Percentiles rank a stretch among this genome's conserved stretches.
phyloP scores from a whole-genome alignment of 1,140 invertebrate genomes.

The Halictus rubicundus region DNA sequence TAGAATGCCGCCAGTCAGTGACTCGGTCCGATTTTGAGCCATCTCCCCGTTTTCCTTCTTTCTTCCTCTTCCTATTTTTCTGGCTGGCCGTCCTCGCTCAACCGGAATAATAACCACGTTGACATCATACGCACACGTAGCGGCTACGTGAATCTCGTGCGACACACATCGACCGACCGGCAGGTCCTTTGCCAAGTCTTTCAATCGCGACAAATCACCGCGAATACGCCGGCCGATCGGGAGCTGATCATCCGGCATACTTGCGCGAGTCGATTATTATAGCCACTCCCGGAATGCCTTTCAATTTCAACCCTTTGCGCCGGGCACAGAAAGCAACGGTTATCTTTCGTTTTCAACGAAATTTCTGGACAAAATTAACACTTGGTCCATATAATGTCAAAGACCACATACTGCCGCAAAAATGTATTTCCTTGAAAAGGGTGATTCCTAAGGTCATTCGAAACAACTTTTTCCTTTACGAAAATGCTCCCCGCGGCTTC shows the following conservation, averaged over 20 bases:
- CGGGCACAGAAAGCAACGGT: too few relatives aligned
- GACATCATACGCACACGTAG: conserved; percentile 57
- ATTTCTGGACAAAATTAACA: too few relatives aligned
- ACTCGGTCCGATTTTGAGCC: conserved; percentile 52
- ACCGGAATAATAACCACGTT: conserved; percentile 59
- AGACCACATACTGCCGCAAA: too few relatives aligned
- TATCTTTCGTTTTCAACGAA: too few relatives aligned
- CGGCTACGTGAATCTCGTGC: conserved; percentile 31
- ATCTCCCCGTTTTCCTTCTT: conserved; percentile 28
- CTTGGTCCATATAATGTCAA: too few relatives aligned
- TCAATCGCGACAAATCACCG: conserved; percentile 47
- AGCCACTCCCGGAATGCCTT: not conserved
- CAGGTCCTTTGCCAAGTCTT: conserved; percentile 43
- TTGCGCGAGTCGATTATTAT: conserved; percentile 2
- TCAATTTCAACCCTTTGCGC: conserved; percentile 1
- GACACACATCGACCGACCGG: conserved; percentile 25
- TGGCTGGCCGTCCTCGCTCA: conserved; percentile 12
- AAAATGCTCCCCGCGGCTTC: too few relatives aligned
- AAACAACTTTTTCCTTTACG: too few relatives aligned
- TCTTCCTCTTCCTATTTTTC: conserved; percentile 39
- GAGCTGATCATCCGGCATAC: not conserved
- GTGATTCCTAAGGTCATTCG: too few relatives aligned
- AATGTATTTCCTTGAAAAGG: too few relatives aligned
- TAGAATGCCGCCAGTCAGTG: conserved; percentile 62
- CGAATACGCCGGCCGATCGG: conserved; percentile 11